Evolutionary conservation across 1,140 invertebrate species (phyloP), one percentile per base, ranked within the genome.

Genomic region (Drosophila mayri): DNA sequence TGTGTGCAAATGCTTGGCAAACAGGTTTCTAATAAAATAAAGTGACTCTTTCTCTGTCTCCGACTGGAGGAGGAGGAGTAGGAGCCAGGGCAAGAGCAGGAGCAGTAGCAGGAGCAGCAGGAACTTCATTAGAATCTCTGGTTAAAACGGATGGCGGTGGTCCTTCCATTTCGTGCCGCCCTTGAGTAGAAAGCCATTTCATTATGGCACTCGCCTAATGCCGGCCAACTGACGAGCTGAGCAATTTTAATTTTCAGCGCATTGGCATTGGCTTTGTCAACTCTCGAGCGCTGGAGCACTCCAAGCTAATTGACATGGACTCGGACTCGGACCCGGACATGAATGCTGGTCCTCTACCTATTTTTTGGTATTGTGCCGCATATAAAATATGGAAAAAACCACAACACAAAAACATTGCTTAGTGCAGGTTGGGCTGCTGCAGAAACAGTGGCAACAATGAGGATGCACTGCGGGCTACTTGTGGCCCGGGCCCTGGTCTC

Each of bases 11-110:
- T 79, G 49, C 80, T 59, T 50, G 58, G 62, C 72, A 83, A 83
- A 84, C 84, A 84, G 79, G 84, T 84, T 88, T 64, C 63, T 90
- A 87, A 87, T 87, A 87, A 87, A 87, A 87, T 87, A 84, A 87
- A 87, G 84, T 87, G 68, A 73, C 84, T 88, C 67, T 50, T 44
- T 49, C 30, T 49, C 59, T 25, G 60, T 10, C 49, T 41, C 28
- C 35, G 18, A 43, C 41, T 43, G n/a, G 18, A 22, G 22, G 22
- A 43, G 4, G 10, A 10, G n/a, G 8, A 43, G 25, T 25, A 25
- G 25, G 25, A 25, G 25, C 25, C 25, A 25, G 25, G 25, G 25
- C 25, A 25, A 5, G 25, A 22, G n/a, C 9, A 18, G 40, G 25
- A 22, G n/a, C 9, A 18, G 40, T 9, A 18, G 40, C n/a, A 18